Evolutionary conservation across 2,113 vertebrate species (phyloP), one percentile per base, ranked within the genome.

Genomic region (Tiliqua scincoides): DNA sequence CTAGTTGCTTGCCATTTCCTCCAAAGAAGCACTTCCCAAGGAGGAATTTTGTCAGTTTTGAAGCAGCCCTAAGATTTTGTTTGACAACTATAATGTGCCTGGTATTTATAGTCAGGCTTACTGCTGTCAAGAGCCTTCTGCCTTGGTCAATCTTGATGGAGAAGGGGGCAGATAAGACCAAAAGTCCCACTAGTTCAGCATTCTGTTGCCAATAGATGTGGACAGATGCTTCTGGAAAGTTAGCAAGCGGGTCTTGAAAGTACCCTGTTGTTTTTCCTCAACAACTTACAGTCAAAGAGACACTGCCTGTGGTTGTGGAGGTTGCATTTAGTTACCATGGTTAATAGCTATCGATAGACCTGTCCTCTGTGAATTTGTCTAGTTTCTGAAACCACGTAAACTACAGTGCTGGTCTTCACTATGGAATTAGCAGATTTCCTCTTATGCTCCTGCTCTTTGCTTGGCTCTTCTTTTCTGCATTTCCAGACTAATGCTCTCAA

Each of bases 401-500:
- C 59, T 52, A 75, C n/a, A n/a, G n/a, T n/a, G n/a, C 17, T 75
- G 43, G 57, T 6, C n/a, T 30, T 70, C 48, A 54, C 20, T 20
- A 18, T 0, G 0, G 73, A 91, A 9, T 18, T 52, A 88, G 71
- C 15, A 75, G 40, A 81, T 87, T 75, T 80, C 57, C 35, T 85
- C 59, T 68, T 20, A 30, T 1, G 9, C 17, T 91, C 79, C 65
- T 89, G 73, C 59, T 93, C 73, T 93, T 95, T 91, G 43, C 88
- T 93, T 93, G 61, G 85, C 40, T 86, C 88, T 74, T 1, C 1
- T 84, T 87, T 93, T 90, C 87, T 89, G 83, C 87, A 32, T 63
- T 94, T 91, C 70, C 68, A 77, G 68, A 77, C 62, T 87, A 54
- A 68, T 88, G 87, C 72, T 89, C 48, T n/a, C 76, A 72, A 87